These are phyloP conservation scores for Anorthoa munda DNA, from an alignment of 2,888 invertebrate species.

Conservation along the genomic window DNA sequence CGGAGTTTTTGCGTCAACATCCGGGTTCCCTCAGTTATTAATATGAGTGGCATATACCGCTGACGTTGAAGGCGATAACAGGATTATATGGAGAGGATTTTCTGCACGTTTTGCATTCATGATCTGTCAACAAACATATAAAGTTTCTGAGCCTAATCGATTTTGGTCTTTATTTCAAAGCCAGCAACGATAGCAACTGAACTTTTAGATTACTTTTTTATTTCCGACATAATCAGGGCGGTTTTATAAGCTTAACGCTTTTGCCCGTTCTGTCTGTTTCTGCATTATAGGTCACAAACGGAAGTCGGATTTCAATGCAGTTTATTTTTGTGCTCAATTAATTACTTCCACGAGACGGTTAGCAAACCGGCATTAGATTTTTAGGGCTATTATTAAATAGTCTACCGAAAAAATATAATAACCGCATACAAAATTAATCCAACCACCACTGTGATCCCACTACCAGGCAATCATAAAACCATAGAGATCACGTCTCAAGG, in stretches of 20 bases:
- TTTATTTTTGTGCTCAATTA: too few relatives aligned
- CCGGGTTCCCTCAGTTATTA: slow-evolving; percentile 10
- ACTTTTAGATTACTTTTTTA: neutral
- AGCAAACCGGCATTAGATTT: too few relatives aligned
- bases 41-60: slow-evolving; percentile 5
- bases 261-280: too few relatives aligned
- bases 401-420: neutral
- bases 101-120: slow-evolving; percentile 2
- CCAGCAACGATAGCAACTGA: too few relatives aligned
- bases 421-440: neutral
- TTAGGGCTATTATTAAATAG: neutral
- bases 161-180: neutral
- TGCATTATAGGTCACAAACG: too few relatives aligned
- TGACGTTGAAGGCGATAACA: slow-evolving; percentile 7
- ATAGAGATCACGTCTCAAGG: slow-evolving; percentile 26
- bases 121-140: neutral
- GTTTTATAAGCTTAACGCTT: too few relatives aligned
- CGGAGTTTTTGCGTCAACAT: slow-evolving; percentile 10
- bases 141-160: neutral
- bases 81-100: slow-evolving; percentile 1
- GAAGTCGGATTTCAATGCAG: too few relatives aligned
- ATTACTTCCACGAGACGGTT: too few relatives aligned
- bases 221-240: too few relatives aligned
- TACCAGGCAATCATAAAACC: neutral
- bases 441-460: neutral